Evolutionary conservation across 2,113 vertebrate species (phyloP), one percentile per base, ranked within the genome.

Genomic region (Heterotilapia buettikoferi): DNA sequence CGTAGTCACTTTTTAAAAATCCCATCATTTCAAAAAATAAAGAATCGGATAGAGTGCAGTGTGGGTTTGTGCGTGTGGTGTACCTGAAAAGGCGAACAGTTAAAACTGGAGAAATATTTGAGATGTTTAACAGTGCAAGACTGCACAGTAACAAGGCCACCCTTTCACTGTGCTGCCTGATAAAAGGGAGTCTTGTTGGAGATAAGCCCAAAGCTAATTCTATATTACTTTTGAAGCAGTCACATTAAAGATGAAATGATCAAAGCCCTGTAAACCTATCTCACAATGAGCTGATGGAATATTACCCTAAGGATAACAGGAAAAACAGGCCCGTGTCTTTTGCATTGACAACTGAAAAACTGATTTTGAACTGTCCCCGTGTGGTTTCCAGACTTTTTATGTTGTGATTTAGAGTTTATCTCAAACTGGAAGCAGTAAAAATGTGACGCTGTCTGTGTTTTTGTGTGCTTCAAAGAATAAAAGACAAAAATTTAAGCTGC

Each of bases 241-340:
- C 78, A 80, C 36, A 11, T 82, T 92, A 26, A 73, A 86, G 86
- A 89, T 85, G 54, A 88, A 84, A 78, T 82, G 84, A 91, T 92
- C 84, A 92, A 86, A 88, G 86, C 80, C 4, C 50, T 56, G 88
- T 84, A 79, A 88, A 91, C 79, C 73, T 57, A 85, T 91, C 84
- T 80, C 82, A 88, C 80, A 84, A 88, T 56, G 52, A 84, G 84
- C 54, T 88, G 83, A 89, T 31, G 76, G 87, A 91, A 85, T 81
- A 90, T 78, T 87, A 87, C 84, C 88, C 82, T 53, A 14, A 79
- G 86, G 87, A 89, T 78, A 89, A 47, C 80, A 90, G 84, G 50
- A 29, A 92, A 94, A 94, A 86, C 81, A 24, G 19, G 54, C 59
- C 83, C 19, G 19, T 71, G 61, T 81, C n/a, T 59, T 89, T 83